Conservation (phyloP, 2,797 vertebrate genomes). For the Macrochelys suwanniensis region DNA sequence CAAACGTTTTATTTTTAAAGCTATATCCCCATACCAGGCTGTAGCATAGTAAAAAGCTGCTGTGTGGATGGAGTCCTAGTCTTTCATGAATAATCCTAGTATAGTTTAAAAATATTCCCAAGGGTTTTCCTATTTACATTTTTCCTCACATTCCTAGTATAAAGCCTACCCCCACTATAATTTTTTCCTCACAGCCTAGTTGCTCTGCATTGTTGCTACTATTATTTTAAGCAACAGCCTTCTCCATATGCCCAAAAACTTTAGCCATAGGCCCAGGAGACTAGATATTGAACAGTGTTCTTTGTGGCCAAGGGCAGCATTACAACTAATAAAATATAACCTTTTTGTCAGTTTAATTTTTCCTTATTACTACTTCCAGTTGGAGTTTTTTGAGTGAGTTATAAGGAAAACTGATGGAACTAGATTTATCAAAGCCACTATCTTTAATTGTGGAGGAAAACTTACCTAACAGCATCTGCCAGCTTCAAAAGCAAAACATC, state of each 20-base stretch:
- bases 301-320: background rate
- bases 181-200: background rate
- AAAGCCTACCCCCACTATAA: background rate
- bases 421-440: too few relatives aligned
- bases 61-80: background rate
- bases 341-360: background rate
- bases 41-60: background rate
- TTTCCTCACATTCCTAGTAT: background rate
- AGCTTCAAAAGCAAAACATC: too few relatives aligned
- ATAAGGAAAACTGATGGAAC: background rate
- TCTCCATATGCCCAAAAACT: background rate
- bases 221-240: constrained; percentile 9
- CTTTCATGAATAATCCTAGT: background rate
- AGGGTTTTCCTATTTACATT: background rate
- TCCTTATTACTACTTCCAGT: background rate
- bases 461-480: background rate
- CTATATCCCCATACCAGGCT: background rate
- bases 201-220: background rate
- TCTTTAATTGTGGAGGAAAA: background rate
- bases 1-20: constrained; percentile 10
- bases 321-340: background rate
- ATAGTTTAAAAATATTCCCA: background rate
- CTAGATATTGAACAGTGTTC: background rate
- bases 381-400: background rate
- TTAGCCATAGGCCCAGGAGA: background rate